Evolutionary conservation across 1,140 invertebrate genomes (phyloP), one percentile per base, ranked within the genome.

Genomic region (Penaeus indicus): DNA sequence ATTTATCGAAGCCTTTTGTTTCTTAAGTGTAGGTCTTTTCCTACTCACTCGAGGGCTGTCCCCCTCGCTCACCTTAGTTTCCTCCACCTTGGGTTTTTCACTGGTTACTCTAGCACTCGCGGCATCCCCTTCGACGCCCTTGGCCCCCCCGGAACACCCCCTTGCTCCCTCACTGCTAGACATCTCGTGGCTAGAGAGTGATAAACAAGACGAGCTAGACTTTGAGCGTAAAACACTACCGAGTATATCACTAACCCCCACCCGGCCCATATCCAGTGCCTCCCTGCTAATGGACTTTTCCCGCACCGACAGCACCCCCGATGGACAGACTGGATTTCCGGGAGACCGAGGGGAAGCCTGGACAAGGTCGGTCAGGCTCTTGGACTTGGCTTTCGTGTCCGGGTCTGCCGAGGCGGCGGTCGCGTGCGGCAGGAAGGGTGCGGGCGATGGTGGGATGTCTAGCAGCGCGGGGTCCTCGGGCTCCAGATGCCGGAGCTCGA

Each of bases 401-500:
- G 38, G 87, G 42, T 88, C 87, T 21, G 79, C 86, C 54, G n/a
- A 22, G 8, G 69, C 32, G 21, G 60, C 22, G 18, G 67, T 75
- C 11, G 69, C 67, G n/a, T 78, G 75, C 25, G 64, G 69, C 69
- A 80, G 62, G 69, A 84, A 32, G 16, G 86, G 88, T 25, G 82
- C 62, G 8, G 86, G 84, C 2, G 88, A 86, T 18, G 90, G 80
- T 13, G 90, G 91, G 61, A 89, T 90, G 77, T 90, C 90, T 19
- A 90, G 83, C 42, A 90, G 77, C 22, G 88, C 64, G 25, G 91
- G 89, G 60, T 91, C 91, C 77, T 95, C 95, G 91, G 97, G 96
- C 92, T 98, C 97, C 67, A 98, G 93, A 32, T 97, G 94, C n/a
- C 97, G 94, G 38, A 98, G 92, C 93, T 98, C 97, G 75, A 98